These are phyloP conservation scores for Zosterops japonicus DNA, from an alignment of 2,113 vertebrate genomes.

Conservation along the genomic window DNA sequence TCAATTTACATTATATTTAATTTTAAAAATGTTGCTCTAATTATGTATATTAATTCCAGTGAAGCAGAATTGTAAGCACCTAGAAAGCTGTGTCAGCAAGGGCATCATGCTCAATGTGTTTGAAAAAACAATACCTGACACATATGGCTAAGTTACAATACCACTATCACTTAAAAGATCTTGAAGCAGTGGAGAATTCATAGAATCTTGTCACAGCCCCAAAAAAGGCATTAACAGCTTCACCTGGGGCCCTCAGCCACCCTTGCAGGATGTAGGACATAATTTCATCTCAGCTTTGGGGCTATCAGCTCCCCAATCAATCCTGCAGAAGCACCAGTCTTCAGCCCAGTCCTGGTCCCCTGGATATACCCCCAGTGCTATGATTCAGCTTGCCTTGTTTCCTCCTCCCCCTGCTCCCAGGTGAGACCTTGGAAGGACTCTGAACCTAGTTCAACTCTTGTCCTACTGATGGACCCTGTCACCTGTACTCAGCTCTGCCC, in stretches of 20 bases:
- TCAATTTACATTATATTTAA: not conserved
- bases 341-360: not conserved
- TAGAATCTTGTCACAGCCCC: not conserved
- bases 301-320: not conserved
- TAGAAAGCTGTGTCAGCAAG: not conserved
- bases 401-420: not conserved
- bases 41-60: not conserved
- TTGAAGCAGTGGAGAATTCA: not conserved
- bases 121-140: not conserved
- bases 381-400: not conserved
- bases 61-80: not conserved
- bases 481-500: not conserved
- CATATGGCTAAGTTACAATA: not conserved
- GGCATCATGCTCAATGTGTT: not conserved
- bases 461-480: no score
- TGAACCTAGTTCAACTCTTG: rapidly evolving
- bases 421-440: not conserved
- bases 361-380: not conserved
- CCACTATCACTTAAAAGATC: not conserved
- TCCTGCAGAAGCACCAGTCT: not conserved
- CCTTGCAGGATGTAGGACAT: not conserved
- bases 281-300: not conserved
- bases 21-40: not conserved
- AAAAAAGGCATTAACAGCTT: not conserved
- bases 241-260: not conserved